Evolutionary conservation across 1,140 invertebrate species (phyloP).

Genomic region (Nylanderia fulva): DNA sequence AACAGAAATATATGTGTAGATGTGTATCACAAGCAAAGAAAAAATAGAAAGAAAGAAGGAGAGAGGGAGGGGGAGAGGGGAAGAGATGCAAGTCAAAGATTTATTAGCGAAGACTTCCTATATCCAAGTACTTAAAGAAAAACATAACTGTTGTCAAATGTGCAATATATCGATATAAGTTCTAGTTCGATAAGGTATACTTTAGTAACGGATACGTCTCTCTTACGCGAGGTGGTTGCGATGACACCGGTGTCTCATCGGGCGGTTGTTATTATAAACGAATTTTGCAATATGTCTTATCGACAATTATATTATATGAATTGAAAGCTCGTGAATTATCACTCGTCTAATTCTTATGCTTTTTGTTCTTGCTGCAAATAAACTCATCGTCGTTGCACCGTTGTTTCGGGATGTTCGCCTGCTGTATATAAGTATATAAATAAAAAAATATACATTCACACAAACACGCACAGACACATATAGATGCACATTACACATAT

Average conservation of each 20-base stretch:
- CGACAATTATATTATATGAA: neutral
- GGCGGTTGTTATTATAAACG: slow-evolving; percentile 38
- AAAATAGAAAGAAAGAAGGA: neutral
- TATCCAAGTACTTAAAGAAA: slow-evolving; percentile 83
- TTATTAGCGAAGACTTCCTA: slow-evolving; percentile 81
- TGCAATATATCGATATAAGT: slow-evolving; percentile 86
- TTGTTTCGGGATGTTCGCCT: slow-evolving; percentile 71
- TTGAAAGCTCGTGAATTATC: slow-evolving; percentile 1
- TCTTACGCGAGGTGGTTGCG: slow-evolving; percentile 55
- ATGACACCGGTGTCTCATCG: slow-evolving; percentile 49
- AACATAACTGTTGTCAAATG: slow-evolving; percentile 86
- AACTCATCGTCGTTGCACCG: slow-evolving; percentile 39
- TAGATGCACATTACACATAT: slow-evolving; percentile 49
- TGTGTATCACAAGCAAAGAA: slow-evolving; percentile 41
- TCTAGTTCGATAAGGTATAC: slow-evolving; percentile 81
- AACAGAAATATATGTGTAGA: slow-evolving; percentile 29
- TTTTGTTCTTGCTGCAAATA: slow-evolving; percentile 34
- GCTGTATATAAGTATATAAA: slow-evolving; percentile 85
- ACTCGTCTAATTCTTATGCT: slow-evolving; percentile 46
- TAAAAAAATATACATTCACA: slow-evolving; percentile 71
- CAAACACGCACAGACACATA: slow-evolving; percentile 40
- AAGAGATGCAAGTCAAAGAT: slow-evolving; percentile 63
- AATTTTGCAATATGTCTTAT: slow-evolving; percentile 27
- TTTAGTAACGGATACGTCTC: slow-evolving; percentile 77
- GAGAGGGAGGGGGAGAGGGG: slow-evolving; percentile 26